phyloP scores from a whole-genome alignment of 30 jellyfish, hydroid and myxozoan genomes.

The Hydra vulgaris region DNA sequence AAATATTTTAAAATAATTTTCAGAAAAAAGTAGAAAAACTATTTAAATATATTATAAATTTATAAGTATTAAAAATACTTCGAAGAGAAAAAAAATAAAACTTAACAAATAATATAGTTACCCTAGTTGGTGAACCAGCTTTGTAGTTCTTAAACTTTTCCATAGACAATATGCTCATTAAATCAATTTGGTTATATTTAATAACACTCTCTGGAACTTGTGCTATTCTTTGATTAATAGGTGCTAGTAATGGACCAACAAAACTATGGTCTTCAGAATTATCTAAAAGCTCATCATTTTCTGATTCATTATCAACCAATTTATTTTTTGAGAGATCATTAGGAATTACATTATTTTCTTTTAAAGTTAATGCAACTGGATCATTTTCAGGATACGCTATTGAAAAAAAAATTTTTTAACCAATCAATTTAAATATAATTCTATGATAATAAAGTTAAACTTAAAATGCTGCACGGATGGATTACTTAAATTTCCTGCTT shows the following conservation, averaged over 20 bases:
- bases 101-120: neutral
- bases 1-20: too few species aligned
- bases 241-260: conserved; percentile 70
- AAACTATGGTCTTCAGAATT: conserved; percentile 23
- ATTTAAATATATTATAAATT: too few species aligned
- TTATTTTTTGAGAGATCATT: neutral
- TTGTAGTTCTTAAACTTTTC: conserved; percentile 42
- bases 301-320: neutral
- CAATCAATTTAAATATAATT: too few species aligned
- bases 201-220: conserved; percentile 43
- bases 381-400: conserved; percentile 49
- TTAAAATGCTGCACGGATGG: too few species aligned
- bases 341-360: conserved; percentile 44
- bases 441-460: too few species aligned
- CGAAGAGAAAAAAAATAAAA: neutral
- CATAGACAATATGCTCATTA: conserved; percentile 33
- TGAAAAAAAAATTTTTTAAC: neutral
- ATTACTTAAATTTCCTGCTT: too few species aligned
- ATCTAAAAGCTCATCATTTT: conserved; percentile 2
- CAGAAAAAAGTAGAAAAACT: too few species aligned
- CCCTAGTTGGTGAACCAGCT: conserved; percentile 69
- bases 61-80: too few species aligned
- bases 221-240: conserved; percentile 38
- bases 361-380: conserved; percentile 53
- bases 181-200: conserved; percentile 9